Conservation (phyloP, 2,113 vertebrate species). For the Propithecus coquereli region DNA sequence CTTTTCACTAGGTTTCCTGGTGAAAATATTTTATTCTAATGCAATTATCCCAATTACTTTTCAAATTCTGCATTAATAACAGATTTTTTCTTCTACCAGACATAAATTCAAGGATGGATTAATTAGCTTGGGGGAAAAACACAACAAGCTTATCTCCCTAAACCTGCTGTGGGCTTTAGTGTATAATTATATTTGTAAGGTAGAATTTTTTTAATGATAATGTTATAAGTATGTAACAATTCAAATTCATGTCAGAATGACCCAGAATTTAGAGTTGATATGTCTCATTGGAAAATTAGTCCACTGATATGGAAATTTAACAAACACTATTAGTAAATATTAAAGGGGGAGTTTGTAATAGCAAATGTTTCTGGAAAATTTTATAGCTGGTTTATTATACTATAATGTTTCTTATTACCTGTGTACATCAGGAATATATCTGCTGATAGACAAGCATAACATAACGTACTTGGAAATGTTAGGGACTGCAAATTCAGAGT, state of each 20-base stretch:
- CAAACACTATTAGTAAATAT: not conserved
- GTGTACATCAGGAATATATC: not conserved
- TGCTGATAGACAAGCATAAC: not conserved
- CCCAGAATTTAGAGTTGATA: not conserved
- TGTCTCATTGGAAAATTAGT: not conserved
- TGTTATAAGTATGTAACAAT: not conserved
- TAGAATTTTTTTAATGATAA: slow-evolving; percentile 15
- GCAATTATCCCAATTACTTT: slow-evolving; percentile 43
- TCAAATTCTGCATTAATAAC: slow-evolving; percentile 28
- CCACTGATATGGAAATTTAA: not conserved
- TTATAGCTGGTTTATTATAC: not conserved
- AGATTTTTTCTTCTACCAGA: slow-evolving; percentile 27
- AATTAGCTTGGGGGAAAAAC: not conserved
- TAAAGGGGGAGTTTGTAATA: not conserved
- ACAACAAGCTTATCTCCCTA: not conserved
- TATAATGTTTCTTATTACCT: not conserved
- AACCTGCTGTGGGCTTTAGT: not conserved
- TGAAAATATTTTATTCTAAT: slow-evolving; percentile 3
- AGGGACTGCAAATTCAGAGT: not conserved
- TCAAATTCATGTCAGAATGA: slow-evolving; percentile 19
- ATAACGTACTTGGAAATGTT: not conserved
- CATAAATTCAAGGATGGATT: slow-evolving; percentile 23
- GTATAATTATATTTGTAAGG: slow-evolving; percentile 4
- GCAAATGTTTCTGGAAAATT: not conserved
- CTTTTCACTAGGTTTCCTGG: not conserved